Base-by-base conservation (phyloP, 2,888 invertebrate genomes). In the Flexamia atlantica region DNA sequence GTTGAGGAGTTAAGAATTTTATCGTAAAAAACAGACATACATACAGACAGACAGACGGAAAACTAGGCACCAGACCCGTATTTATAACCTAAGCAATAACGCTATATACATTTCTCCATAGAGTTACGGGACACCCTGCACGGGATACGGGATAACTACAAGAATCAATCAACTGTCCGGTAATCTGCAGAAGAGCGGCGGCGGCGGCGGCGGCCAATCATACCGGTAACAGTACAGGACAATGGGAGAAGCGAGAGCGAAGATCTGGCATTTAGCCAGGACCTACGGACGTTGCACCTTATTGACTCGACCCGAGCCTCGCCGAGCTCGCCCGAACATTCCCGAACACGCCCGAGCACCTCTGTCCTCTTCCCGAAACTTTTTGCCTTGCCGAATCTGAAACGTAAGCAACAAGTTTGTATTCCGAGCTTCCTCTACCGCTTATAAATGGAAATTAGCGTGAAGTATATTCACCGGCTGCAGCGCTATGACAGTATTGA, bases 251-350 rank as follows among this genome's bases (percentile, higher is more conserved):
- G 53, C 36, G 70, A 72, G 83, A 53, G 25, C 20, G 20, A 46
- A n/a, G n/a, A 40, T 70, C 53, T 79, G 85, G 81, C 83, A 53
- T 81, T 81, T 81, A 28, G 85, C 72, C 82, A 83, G 83, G 83
- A 81, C 83, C 79, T 79, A 81, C 85, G 85, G 85, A 85, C 85
- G 85, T 85, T 84, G 85, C 85, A 86, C 85, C 85, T 86, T 86
- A 86, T 86, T 86, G 85, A 86, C 85, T 86, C 85, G 85, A 64
- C 57, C 85, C 85, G 85, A 85, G 25, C 79, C 53, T 42, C 40
- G 42, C 85, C 85, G 85, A 86, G 32, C 40, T n/a, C 17, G 4
- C 9, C 81, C 84, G 84, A 84, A 14, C 68, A 23, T 23, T 4
- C 46, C 76, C 81, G 85, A 81, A 36, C n/a, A n/a, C 40, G n/a